Evolutionary conservation across 2,888 invertebrate species (phyloP).

Genomic region (Dysmachus trigonus): DNA sequence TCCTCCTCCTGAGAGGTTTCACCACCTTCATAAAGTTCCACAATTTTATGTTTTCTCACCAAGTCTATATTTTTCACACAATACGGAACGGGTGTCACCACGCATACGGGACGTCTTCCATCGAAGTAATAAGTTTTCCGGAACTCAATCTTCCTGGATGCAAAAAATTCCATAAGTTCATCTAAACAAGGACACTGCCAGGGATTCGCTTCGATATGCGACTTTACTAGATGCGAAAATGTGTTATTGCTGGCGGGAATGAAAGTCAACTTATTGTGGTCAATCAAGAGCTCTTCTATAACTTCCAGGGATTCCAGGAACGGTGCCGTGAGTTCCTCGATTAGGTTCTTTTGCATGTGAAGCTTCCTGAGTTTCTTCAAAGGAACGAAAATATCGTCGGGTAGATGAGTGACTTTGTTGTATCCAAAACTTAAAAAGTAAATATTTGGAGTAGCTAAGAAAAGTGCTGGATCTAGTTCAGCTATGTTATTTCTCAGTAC

Average conservation of each 20-base stretch:
- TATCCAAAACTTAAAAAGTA: conserved; percentile 58
- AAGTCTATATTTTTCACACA: conserved; percentile 56
- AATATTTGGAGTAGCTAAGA: conserved; percentile 56
- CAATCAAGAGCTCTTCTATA: conserved; percentile 56
- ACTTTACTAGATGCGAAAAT: conserved; percentile 54
- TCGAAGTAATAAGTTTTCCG: neutral
- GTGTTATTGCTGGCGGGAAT: conserved; percentile 55
- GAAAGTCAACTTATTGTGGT: conserved; percentile 60
- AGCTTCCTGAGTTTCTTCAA: conserved; percentile 58
- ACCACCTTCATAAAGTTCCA: conserved; percentile 54
- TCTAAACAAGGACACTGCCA: conserved; percentile 55
- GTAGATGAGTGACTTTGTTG: conserved; percentile 55
- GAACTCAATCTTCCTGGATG: neutral
- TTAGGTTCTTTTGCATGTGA: conserved; percentile 57
- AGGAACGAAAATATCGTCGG: conserved; percentile 57
- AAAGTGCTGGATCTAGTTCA: conserved; percentile 54
- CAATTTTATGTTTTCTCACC: conserved; percentile 54
- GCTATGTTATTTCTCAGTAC: conserved; percentile 56
- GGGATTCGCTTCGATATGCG: conserved; percentile 60
- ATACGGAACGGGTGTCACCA: conserved; percentile 48
- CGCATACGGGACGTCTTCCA: conserved; percentile 53
- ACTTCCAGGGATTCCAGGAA: neutral
- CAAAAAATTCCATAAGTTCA: neutral
- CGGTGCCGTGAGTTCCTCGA: conserved; percentile 54
- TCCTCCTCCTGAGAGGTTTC: neutral